Evolutionary conservation across 2,888 invertebrate species (phyloP).

Genomic region (Eulithis prunata): DNA sequence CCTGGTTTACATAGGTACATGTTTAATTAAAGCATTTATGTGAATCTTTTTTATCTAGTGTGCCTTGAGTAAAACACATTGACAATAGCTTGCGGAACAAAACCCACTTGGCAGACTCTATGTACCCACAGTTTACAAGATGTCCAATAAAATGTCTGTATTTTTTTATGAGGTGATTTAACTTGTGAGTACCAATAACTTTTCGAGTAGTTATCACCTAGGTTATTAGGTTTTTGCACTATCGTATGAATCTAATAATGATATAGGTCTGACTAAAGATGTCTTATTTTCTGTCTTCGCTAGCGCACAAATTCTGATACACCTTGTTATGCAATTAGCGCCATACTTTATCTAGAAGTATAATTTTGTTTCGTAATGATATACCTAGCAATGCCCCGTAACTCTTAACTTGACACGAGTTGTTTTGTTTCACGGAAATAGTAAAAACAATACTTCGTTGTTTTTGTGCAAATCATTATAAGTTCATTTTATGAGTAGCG

Average conservation of each 20-base stretch:
- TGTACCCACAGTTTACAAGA: conserved; percentile 8
- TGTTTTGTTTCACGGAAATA: neutral
- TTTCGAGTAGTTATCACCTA: too few species aligned
- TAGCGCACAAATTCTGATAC: neutral
- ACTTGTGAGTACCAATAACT: too few species aligned
- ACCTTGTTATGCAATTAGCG: conserved; percentile 18
- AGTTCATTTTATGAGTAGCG: too few species aligned
- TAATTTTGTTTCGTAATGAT: conserved; percentile 22
- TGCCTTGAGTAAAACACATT: conserved; percentile 18
- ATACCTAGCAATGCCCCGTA: neutral
- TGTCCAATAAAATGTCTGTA: neutral
- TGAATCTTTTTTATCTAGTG: conserved; percentile 22
- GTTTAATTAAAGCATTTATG: conserved; percentile 17
- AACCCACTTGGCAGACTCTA: neutral
- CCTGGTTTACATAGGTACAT: conserved; percentile 15
- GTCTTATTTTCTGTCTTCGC: neutral
- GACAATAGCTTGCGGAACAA: conserved; percentile 19
- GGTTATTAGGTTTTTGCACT: too few species aligned
- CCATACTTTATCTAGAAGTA: conserved; percentile 4
- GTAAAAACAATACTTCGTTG: neutral
- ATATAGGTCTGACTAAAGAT: too few species aligned
- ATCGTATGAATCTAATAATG: too few species aligned
- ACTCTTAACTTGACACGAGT: conserved; percentile 3
- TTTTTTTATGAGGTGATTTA: too few species aligned
- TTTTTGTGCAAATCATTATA: too few species aligned